Base-by-base conservation (phyloP, 2,113 vertebrate species). In the Elaphurus davidianus region DNA sequence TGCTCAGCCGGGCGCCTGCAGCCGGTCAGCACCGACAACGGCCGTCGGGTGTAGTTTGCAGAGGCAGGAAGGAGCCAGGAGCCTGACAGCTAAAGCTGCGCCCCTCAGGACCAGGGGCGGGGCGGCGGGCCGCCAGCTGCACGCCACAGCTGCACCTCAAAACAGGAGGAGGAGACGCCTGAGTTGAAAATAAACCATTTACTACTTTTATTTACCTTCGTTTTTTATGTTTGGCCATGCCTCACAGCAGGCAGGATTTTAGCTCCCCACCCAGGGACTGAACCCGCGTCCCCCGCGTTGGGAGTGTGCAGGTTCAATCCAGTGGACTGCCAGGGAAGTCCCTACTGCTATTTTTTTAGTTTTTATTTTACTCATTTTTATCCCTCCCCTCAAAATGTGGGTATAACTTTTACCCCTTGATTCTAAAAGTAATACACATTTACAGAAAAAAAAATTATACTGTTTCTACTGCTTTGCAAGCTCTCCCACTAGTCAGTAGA, bases 371-470 rank as follows among this genome's bases (percentile, higher is more conserved):
- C 36, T 30, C 2, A 1, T 60, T 59, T 90, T 59, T 59, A 54
- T 50, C 16, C 6, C 4, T 23, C 17, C 60, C 47, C 40, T 0
- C 6, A 60, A 91, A 87, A 90, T 64, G 45, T n/a, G 7, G 25
- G 19, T 86, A 10, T 25, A 88, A 55, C 13, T 52, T 74, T 59
- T 5, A 4, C 7, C 64, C n/a, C 79, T 54, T 36, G 13, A 90
- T 91, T 82, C 84, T 91, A 30, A 81, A 96, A 88, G 57, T 83
- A 64, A 83, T 40, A 10, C 3, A 92, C 36, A 6, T 36, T 90
- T 19, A 81, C 3, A 54, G 67, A 74, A 55, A 67, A 93, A 71
- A 21, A 21, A 15, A 71, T 43, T 78, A 27, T 12, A 15, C 6
- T 59, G 21, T 5, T 81, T 57, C 82, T 9, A 88, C 14, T 57